phyloP scores from a whole-genome alignment of 2,113 vertebrate species.

The Gymnarchus niloticus region DNA sequence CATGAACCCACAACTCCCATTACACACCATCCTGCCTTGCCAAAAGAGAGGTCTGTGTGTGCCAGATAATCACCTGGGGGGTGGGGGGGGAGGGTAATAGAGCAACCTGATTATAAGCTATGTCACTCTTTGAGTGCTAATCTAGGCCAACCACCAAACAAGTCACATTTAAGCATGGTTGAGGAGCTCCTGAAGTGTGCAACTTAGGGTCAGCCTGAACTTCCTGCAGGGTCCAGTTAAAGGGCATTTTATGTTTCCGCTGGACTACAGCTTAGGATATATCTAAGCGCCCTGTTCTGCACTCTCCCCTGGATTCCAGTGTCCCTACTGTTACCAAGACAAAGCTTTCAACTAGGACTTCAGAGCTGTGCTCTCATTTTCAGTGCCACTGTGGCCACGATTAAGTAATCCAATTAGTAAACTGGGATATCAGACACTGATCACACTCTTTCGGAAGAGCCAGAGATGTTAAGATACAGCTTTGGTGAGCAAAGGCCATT shows the following conservation, averaged over 20 bases:
- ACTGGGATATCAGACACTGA: background rate
- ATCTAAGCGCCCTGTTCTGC: too few relatives aligned
- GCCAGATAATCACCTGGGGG: background rate
- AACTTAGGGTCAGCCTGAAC: too few relatives aligned
- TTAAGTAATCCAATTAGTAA: background rate
- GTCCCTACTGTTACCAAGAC: too few relatives aligned
- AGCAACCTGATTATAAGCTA: background rate
- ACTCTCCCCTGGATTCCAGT: too few relatives aligned
- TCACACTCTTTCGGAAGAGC: background rate
- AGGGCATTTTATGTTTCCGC: too few relatives aligned
- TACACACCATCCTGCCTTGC: background rate
- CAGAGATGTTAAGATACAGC: background rate
- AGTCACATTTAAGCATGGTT: too few relatives aligned
- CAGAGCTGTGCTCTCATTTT: too few relatives aligned
- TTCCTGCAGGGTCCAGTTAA: too few relatives aligned
- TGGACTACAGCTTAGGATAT: constrained; percentile 47
- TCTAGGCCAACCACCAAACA: too few relatives aligned
- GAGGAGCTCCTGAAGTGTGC: too few relatives aligned
- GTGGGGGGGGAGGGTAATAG: background rate
- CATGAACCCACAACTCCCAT: background rate
- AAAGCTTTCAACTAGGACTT: too few relatives aligned
- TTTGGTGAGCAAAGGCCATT: background rate
- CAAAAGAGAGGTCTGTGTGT: background rate
- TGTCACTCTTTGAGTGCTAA: background rate
- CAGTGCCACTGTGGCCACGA: too few relatives aligned